Evolutionary conservation across 2,888 invertebrate species (phyloP).

Genomic region (Catocala nupta): DNA sequence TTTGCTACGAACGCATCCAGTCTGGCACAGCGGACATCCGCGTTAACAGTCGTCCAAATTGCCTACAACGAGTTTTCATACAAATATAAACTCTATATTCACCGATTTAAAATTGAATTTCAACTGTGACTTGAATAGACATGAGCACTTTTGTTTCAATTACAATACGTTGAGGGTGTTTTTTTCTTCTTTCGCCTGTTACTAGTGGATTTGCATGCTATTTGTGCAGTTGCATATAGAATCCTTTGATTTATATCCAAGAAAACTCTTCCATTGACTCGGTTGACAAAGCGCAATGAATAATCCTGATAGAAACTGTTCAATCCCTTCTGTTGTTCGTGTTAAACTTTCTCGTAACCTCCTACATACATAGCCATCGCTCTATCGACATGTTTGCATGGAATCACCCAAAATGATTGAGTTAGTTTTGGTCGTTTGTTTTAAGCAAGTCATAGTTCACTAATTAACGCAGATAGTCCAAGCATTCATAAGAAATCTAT

Average conservation of each 20-base stretch:
- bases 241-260: slow-evolving; percentile 44
- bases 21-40: slow-evolving; percentile 57
- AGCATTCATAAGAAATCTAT: too few species aligned
- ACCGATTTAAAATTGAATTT: slow-evolving; percentile 15
- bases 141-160: slow-evolving; percentile 61
- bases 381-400: too few species aligned
- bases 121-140: slow-evolving; percentile 25
- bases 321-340: slow-evolving; percentile 27
- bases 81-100: slow-evolving; percentile 12
- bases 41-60: slow-evolving; percentile 53
- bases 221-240: slow-evolving; percentile 48
- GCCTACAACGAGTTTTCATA: slow-evolving; percentile 24
- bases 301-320: slow-evolving; percentile 46
- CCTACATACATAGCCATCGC: not conserved
- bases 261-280: slow-evolving; percentile 35
- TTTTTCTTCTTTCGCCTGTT: slow-evolving; percentile 52
- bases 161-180: slow-evolving; percentile 50
- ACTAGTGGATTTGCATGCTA: slow-evolving; percentile 51
- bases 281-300: slow-evolving; percentile 28
- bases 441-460: too few species aligned
- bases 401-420: too few species aligned
- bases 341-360: not conserved
- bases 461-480: too few species aligned
- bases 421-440: too few species aligned
- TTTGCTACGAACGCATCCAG: slow-evolving; percentile 59